Conservation (phyloP, 2,888 invertebrate species). For the Elysia crispata region DNA sequence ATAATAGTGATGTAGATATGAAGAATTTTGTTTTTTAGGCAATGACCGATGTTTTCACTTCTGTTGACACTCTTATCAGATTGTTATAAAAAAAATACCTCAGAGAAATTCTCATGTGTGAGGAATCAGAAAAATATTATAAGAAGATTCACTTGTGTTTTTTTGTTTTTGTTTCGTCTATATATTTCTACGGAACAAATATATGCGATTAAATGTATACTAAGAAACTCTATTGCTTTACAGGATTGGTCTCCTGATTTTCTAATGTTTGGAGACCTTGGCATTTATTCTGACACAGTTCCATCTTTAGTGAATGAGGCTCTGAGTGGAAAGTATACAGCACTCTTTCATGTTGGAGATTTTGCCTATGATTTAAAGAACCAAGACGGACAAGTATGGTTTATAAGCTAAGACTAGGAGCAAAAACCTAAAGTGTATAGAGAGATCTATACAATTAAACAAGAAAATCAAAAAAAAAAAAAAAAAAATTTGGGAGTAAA, state of each 20-base stretch:
- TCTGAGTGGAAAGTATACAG: constrained; percentile 55
- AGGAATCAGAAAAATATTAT: not conserved
- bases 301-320: constrained; percentile 55
- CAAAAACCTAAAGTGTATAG: not conserved
- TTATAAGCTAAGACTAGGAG: not conserved
- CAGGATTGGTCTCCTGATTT: constrained; percentile 58
- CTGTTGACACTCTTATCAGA: too few relatives aligned
- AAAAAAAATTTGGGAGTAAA: too few relatives aligned
- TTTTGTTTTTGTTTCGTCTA: too few relatives aligned
- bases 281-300: constrained; percentile 56
- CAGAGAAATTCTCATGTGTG: not conserved
- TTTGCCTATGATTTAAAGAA: constrained; percentile 63
- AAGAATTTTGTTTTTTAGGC: too few relatives aligned
- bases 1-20: too few relatives aligned
- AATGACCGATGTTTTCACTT: too few relatives aligned
- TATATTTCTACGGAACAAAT: not conserved
- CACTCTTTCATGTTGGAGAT: constrained; percentile 67
- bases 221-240: constrained; percentile 25
- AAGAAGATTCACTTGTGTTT: not conserved
- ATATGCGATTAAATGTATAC: not conserved
- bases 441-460: too few relatives aligned
- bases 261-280: constrained; percentile 68
- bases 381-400: constrained; percentile 28
- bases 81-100: too few relatives aligned
- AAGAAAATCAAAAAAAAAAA: too few relatives aligned